phyloP scores from a whole-genome alignment of 2,113 vertebrate species.

The Mionectes macconnelli region DNA sequence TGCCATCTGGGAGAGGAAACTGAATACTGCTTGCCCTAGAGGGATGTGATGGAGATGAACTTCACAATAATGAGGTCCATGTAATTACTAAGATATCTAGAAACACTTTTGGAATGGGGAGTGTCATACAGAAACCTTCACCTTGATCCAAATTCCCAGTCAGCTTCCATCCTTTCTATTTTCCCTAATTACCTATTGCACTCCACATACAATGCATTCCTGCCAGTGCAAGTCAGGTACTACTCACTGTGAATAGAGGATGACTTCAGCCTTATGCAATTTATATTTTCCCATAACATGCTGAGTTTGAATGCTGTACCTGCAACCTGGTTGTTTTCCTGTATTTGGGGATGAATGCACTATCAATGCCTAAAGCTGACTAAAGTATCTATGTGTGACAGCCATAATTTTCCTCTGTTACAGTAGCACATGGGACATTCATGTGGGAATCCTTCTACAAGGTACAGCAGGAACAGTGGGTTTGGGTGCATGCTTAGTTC shows the following conservation, averaged over 20 bases:
- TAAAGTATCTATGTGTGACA: not conserved
- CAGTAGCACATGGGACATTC: not conserved
- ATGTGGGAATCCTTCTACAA: not conserved
- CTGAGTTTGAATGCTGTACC: not conserved
- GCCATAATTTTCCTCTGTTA: not conserved
- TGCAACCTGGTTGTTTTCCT: not conserved
- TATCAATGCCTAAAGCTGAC: not conserved
- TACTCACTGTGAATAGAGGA: not conserved
- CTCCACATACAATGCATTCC: not conserved
- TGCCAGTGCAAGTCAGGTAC: not conserved
- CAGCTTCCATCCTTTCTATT: not conserved
- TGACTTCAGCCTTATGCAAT: not conserved
- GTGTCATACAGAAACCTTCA: not conserved
- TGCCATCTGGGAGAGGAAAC: not conserved
- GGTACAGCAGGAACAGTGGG: not conserved
- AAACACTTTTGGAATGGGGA: not conserved
- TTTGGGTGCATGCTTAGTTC: not conserved
- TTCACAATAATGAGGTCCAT: not conserved
- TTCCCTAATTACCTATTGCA: not conserved
- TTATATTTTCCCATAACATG: not conserved
- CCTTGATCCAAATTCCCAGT: not conserved
- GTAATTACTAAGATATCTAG: not conserved
- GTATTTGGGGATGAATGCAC: not conserved
- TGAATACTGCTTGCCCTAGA: not conserved
- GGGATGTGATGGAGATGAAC: not conserved